Evolutionary conservation across 2,113 vertebrate genomes (phyloP).

Genomic region (Semicossyphus pulcher): DNA sequence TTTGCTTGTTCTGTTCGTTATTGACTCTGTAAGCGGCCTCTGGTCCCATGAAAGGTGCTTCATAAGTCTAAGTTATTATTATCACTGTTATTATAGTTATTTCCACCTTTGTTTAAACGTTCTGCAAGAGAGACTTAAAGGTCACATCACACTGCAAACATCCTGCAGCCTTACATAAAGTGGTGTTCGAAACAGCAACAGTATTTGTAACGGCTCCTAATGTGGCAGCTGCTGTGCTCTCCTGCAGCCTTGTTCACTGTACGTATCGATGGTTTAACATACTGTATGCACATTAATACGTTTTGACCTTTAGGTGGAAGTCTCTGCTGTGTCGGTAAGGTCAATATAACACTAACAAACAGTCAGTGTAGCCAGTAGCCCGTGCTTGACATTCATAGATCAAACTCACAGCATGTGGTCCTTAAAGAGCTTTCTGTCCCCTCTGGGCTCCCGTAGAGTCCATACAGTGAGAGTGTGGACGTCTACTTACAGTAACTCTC

Average conservation of each 20-base stretch:
- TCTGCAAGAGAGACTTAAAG: too few relatives aligned
- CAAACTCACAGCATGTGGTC: constrained; percentile 4
- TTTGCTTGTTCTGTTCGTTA: too few relatives aligned
- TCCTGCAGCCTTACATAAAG: too few relatives aligned
- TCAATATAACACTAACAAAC: neutral
- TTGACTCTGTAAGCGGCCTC: too few relatives aligned
- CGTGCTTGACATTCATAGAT: constrained; percentile 43
- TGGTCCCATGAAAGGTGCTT: too few relatives aligned
- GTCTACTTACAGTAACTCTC: constrained; percentile 9
- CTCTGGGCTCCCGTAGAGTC: neutral
- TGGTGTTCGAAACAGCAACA: too few relatives aligned
- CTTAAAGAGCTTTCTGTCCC: constrained; percentile 6
- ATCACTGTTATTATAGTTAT: too few relatives aligned
- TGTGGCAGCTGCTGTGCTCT: too few relatives aligned
- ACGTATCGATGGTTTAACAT: neutral
- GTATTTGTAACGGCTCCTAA: too few relatives aligned
- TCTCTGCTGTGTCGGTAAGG: neutral
- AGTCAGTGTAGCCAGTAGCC: neutral
- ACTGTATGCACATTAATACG: neutral
- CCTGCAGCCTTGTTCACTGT: neutral
- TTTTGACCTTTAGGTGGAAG: neutral
- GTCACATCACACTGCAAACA: too few relatives aligned
- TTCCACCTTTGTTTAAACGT: too few relatives aligned
- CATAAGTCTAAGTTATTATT: too few relatives aligned
- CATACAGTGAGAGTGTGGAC: neutral